Evolutionary conservation across 2,797 vertebrate genomes (phyloP).

Genomic region (Otus scops): DNA sequence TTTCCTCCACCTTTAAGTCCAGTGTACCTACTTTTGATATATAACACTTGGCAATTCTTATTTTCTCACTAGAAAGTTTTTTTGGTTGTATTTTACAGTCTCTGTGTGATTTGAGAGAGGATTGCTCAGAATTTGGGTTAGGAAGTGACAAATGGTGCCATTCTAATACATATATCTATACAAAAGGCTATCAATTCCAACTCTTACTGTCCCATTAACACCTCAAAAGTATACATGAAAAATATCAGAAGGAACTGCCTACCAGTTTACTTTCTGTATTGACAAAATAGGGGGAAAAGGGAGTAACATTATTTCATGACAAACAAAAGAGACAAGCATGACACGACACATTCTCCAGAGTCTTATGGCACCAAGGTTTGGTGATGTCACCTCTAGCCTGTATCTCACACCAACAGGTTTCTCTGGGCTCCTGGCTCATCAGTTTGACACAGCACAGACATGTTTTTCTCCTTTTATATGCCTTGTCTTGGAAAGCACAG

Average conservation of each 20-base stretch:
- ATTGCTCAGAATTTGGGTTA: background rate
- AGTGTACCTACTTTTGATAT: background rate
- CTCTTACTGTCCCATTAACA: background rate
- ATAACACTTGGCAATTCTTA: background rate
- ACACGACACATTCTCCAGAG: background rate
- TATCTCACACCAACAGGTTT: background rate
- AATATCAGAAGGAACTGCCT: background rate
- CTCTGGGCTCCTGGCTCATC: background rate
- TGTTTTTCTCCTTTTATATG: background rate
- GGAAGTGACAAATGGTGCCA: background rate
- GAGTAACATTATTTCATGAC: background rate
- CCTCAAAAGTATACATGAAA: background rate
- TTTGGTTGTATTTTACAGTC: background rate
- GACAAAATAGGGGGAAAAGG: background rate
- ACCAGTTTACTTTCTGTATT: background rate
- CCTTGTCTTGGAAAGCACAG: background rate
- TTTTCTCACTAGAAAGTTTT: background rate
- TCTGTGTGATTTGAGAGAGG: background rate
- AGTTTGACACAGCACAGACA: background rate
- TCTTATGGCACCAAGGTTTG: background rate
- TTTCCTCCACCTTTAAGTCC: background rate
- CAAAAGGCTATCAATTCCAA: background rate
- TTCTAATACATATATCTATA: background rate
- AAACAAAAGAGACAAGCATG: background rate
- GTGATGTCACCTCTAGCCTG: background rate